Evolutionary conservation across 2,888 invertebrate species (phyloP).

Genomic region (Melanargia galathea): DNA sequence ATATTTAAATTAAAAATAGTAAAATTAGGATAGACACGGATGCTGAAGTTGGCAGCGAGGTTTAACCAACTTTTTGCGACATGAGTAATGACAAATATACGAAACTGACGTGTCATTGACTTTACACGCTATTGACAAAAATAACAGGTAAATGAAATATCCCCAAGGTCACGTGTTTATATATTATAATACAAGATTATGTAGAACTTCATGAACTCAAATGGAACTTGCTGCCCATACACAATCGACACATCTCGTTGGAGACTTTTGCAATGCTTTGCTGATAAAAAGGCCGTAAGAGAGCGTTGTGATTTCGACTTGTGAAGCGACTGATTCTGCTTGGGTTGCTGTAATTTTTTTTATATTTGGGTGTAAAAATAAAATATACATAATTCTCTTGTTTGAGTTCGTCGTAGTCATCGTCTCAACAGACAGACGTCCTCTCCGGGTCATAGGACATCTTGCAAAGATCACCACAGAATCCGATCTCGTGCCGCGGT

Average conservation of each 20-base stretch:
- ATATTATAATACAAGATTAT: slow-evolving; percentile 1
- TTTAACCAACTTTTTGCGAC: slow-evolving; percentile 27
- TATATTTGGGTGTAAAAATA: neutral
- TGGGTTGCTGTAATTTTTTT: no score
- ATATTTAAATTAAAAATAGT: neutral
- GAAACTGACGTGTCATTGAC: slow-evolving; percentile 33
- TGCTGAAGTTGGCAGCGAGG: slow-evolving; percentile 11
- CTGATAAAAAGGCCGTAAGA: no score
- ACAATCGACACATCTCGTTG: no score
- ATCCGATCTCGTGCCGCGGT: no score
- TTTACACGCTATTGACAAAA: slow-evolving; percentile 30
- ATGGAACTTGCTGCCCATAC: neutral
- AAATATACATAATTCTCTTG: slow-evolving; percentile 1
- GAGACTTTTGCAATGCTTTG: no score
- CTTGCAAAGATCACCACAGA: no score
- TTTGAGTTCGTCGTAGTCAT: slow-evolving; percentile 18
- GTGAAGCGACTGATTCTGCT: no score
- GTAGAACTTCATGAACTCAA: neutral
- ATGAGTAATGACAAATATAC: slow-evolving; percentile 29
- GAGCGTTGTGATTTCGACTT: no score
- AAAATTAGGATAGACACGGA: slow-evolving; percentile 13
- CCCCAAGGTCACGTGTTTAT: slow-evolving; percentile 4
- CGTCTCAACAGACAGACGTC: no score
- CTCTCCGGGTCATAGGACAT: no score
- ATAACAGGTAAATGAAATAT: slow-evolving; percentile 30